A percentile compares a stretch with the other conserved stretches of the same genome.
phyloP scores from a whole-genome alignment of 1,140 invertebrate species.

The Nymphalis io region DNA sequence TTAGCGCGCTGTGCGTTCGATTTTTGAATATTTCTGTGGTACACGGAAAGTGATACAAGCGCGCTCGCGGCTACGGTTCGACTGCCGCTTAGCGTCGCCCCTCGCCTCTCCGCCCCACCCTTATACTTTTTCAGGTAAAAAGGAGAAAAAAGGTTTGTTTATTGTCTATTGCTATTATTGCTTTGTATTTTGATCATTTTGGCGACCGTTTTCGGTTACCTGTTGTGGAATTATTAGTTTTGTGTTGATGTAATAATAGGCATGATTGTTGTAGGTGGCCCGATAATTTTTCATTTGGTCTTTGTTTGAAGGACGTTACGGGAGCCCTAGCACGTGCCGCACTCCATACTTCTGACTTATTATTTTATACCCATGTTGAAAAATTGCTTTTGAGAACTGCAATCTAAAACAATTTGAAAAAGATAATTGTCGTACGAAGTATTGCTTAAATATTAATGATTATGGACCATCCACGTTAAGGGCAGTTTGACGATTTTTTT shows the following conservation, averaged over 20 bases:
- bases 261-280: constrained; percentile 41
- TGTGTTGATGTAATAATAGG: constrained; percentile 48
- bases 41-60: constrained; percentile 41
- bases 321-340: constrained; percentile 33
- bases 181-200: constrained; percentile 56
- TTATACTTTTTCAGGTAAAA: constrained; percentile 65
- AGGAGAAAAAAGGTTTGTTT: constrained; percentile 47
- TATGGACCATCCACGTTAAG: too few relatives aligned
- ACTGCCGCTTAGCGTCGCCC: constrained; percentile 62
- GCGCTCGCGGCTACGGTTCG: constrained; percentile 51
- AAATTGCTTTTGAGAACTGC: too few relatives aligned
- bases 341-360: not conserved
- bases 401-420: too few relatives aligned
- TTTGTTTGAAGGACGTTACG: constrained; percentile 46
- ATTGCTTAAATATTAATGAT: too few relatives aligned
- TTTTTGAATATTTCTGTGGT: constrained; percentile 36
- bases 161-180: constrained; percentile 42
- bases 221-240: constrained; percentile 41
- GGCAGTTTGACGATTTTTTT: too few relatives aligned
- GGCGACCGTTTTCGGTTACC: constrained; percentile 48
- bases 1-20: constrained; percentile 40
- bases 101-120: constrained; percentile 58
- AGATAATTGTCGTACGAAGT: too few relatives aligned
- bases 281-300: constrained; percentile 16
- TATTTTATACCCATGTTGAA: too few relatives aligned